Evolutionary conservation across 1,140 invertebrate species (phyloP).

Genomic region (Drosophila punjabiensis): DNA sequence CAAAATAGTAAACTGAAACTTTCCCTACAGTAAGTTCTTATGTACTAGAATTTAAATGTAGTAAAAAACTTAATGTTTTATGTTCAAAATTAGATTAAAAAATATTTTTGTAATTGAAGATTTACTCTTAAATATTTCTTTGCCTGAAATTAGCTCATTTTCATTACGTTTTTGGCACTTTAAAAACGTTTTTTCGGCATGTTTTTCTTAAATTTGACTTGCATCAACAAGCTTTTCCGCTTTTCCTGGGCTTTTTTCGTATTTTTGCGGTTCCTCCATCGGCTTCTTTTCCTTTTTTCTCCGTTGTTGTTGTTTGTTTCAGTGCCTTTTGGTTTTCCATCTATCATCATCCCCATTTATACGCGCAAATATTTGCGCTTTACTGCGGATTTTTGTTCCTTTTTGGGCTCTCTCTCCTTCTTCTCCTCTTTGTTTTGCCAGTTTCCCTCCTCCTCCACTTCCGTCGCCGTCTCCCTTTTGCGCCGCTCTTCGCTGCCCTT

Average conservation of each 20-base stretch:
- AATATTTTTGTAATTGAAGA: background rate
- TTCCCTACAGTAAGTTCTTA: no score
- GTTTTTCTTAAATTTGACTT: conserved; percentile 33
- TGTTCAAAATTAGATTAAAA: no score
- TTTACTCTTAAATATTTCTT: background rate
- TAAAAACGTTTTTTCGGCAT: background rate
- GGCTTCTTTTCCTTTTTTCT: conserved; percentile 1
- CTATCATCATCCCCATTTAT: conserved; percentile 81
- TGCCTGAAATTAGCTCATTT: background rate
- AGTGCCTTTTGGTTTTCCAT: conserved; percentile 54
- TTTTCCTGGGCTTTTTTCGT: conserved; percentile 3
- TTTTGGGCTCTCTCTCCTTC: conserved; percentile 29
- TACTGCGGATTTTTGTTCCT: conserved; percentile 64
- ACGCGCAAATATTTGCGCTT: conserved; percentile 82
- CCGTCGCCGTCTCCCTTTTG: conserved; percentile 8
- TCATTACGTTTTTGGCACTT: background rate
- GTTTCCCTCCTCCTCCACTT: conserved; percentile 19
- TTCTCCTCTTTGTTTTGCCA: conserved; percentile 27
- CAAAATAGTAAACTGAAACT: background rate
- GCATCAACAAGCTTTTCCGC: conserved; percentile 14
- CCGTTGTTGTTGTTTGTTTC: conserved; percentile 3
- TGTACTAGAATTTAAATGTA: no score
- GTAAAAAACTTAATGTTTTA: no score
- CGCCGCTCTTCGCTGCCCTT: conserved; percentile 18
- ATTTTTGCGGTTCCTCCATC: conserved; percentile 20